Evolutionary conservation across 2,113 vertebrate genomes (phyloP), one percentile per base, ranked within the genome.

Genomic region (Leptosomus discolor): DNA sequence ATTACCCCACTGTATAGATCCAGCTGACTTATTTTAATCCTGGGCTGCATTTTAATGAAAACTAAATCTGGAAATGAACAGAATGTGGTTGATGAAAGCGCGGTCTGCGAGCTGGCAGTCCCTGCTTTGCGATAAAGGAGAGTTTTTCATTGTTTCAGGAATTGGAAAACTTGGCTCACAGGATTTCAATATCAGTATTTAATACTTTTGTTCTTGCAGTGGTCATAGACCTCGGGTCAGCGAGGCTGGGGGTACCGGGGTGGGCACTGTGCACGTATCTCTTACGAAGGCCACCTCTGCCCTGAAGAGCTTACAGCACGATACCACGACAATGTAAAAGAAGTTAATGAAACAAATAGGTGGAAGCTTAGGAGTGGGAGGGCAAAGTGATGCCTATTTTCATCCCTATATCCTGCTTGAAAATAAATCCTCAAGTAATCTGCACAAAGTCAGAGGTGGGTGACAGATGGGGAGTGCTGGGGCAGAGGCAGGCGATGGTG

Each of bases 1-100:
- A 91, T 85, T 71, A 65, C 74, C 88, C 46, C 29, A 39, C 61
- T 1, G 1, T 45, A 37, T 50, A 71, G 84, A 78, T 64, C 58
- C 84, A 56, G 75, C 39, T 58, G 75, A 85, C 27, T 81, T 53
- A 19, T 51, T 65, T 87, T 89, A 78, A 89, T 95, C 88, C 65
- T 77, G 57, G 67, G 2, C 60, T 70, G 56, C 71, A 32, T 93
- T 89, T 91, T 86, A 71, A 92, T 89, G 90, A 80, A 54, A 86
- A 80, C 77, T 75, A 36, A 71, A 71, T 68, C 73, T 71, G 77
- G 90, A 80, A 82, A 50, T 37, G 58, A 57, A 8, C 15, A 41
- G 65, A 53, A 34, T 2, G 0, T 1, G 1, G 64, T 27, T 53
- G 57, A 41, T 63, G 53, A 36, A 78, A 77, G 80, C 11, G 43